These are phyloP conservation scores for Phyllotis vaccarum DNA, from an alignment of 2,797 vertebrate species.

Conservation along the genomic window DNA sequence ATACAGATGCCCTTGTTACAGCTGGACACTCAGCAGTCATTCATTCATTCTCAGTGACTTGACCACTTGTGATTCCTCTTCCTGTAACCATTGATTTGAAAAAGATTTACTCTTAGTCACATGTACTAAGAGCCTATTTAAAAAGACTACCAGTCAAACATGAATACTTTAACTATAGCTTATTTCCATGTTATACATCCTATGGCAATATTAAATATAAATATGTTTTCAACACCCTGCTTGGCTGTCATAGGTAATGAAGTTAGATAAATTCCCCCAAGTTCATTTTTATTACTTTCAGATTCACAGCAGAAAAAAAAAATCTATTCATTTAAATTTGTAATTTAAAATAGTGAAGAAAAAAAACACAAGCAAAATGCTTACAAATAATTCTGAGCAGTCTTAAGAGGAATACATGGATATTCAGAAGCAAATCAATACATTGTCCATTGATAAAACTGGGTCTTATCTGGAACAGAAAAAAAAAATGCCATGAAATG, in stretches of 20 bases:
- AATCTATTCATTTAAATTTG: conserved; percentile 10
- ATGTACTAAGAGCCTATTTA: neutral
- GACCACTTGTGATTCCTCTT: neutral
- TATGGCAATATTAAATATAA: neutral
- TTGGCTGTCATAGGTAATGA: conserved; percentile 9
- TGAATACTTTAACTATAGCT: conserved; percentile 21
- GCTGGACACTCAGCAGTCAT: neutral
- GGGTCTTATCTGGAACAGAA: neutral
- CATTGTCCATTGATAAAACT: neutral
- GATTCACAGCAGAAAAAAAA: neutral
- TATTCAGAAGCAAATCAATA: neutral
- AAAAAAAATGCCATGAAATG: neutral
- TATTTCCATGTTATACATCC: neutral
- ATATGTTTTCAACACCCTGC: neutral
- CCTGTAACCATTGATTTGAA: neutral
- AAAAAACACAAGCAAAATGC: conserved; percentile 23
- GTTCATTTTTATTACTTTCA: conserved; percentile 53
- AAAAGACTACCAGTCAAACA: neutral
- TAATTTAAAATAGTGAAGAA: conserved; percentile 33
- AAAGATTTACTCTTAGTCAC: neutral
- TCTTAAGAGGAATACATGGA: neutral
- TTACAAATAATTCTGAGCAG: conserved; percentile 11
- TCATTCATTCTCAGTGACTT: neutral
- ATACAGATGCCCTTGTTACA: neutral
- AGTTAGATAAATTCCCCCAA: neutral